Conservation (phyloP, 2,888 invertebrate species). For the Drosophila neutralis region DNA sequence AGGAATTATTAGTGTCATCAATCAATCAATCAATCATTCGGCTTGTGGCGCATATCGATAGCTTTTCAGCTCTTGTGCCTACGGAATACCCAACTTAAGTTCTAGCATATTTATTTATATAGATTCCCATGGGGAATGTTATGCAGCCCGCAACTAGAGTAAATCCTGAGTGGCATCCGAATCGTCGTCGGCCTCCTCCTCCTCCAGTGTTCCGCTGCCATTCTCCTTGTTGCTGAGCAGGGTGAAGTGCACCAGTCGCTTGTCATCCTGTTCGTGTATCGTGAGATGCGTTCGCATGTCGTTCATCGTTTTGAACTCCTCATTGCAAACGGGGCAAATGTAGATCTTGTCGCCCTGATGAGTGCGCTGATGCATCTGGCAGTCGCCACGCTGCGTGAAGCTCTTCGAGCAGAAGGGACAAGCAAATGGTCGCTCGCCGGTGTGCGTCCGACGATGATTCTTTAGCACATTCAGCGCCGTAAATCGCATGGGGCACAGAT, state of each 20-base stretch:
- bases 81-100: constrained; percentile 21
- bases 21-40: background rate
- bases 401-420: constrained; percentile 87
- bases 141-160: constrained; percentile 22
- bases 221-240: constrained; percentile 61
- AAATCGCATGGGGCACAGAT: constrained; percentile 87
- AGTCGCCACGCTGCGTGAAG: constrained; percentile 87
- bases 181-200: constrained; percentile 59
- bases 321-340: constrained; percentile 71
- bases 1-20: background rate
- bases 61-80: constrained; percentile 1
- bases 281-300: constrained; percentile 86
- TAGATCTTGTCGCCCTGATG: constrained; percentile 85
- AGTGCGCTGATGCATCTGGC: constrained; percentile 86
- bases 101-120: constrained; percentile 6
- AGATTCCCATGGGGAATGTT: constrained; percentile 38
- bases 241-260: constrained; percentile 63
- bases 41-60: background rate
- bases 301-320: constrained; percentile 85
- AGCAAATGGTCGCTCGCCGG: constrained; percentile 86
- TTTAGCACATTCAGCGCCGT: constrained; percentile 87
- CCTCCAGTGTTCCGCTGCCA: constrained; percentile 45
- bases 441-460: constrained; percentile 87
- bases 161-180: constrained; percentile 45
- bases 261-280: constrained; percentile 82